Conservation (phyloP, 2,113 vertebrate genomes). For the Bettongia penicillata region DNA sequence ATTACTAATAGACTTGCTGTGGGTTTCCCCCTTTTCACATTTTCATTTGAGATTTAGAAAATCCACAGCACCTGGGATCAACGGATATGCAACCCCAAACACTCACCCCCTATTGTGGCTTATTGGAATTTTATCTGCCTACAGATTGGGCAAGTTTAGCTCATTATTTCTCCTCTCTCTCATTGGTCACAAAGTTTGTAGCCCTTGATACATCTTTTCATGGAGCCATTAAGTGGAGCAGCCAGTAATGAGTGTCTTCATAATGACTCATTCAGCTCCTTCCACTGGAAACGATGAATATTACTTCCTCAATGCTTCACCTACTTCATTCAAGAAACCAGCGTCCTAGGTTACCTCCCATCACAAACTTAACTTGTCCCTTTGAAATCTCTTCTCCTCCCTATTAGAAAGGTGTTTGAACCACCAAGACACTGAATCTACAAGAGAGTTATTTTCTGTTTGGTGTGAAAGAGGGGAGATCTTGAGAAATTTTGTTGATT, state of each 20-base stretch:
- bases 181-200: constrained; percentile 75
- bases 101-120: constrained; percentile 68
- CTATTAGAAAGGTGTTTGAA: neutral
- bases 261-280: constrained; percentile 74
- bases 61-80: constrained; percentile 59
- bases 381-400: constrained; percentile 12
- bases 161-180: constrained; percentile 72
- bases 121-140: constrained; percentile 69
- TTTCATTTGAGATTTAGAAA: constrained; percentile 68
- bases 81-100: constrained; percentile 24
- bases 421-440: constrained; percentile 10
- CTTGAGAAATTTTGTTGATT: neutral
- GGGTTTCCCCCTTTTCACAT: constrained; percentile 36
- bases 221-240: constrained; percentile 67
- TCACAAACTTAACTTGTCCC: constrained; percentile 21
- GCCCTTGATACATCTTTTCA: constrained; percentile 70
- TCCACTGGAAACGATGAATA: constrained; percentile 46
- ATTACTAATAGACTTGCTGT: neutral
- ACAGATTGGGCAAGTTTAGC: constrained; percentile 66
- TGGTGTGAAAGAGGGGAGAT: constrained; percentile 8
- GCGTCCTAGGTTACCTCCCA: constrained; percentile 20
- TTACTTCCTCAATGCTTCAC: constrained; percentile 57
- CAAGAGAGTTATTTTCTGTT: neutral
- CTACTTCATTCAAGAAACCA: constrained; percentile 39
- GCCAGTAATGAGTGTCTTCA: constrained; percentile 69